Evolutionary conservation across 1,140 invertebrate genomes (phyloP).

Genomic region (Potamilus streckersoni): DNA sequence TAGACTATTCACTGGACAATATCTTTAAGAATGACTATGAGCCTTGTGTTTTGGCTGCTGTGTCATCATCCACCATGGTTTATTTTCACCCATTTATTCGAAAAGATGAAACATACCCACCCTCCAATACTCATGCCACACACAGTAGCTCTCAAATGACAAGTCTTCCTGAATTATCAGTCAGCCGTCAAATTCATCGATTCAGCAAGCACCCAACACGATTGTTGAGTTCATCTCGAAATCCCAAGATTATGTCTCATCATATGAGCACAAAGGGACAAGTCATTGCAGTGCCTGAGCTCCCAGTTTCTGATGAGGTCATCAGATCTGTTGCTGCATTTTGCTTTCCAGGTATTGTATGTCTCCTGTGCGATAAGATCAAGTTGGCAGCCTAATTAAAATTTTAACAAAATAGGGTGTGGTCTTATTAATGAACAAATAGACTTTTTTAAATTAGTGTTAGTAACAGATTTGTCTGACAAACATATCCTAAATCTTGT

Average conservation of each 20-base stretch:
- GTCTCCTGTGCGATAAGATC: too few species aligned
- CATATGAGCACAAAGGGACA: constrained; percentile 14
- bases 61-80: constrained; percentile 44
- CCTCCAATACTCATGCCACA: neutral
- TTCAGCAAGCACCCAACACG: neutral
- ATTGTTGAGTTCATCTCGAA: constrained; percentile 9
- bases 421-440: too few species aligned
- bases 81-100: constrained; percentile 40
- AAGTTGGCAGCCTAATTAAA: too few species aligned
- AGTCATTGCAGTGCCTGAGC: constrained; percentile 23
- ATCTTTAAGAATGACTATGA: constrained; percentile 27
- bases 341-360: constrained; percentile 55
- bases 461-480: too few species aligned
- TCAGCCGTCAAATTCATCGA: neutral
- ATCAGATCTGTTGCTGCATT: constrained; percentile 50
- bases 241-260: constrained; percentile 30
- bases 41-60: constrained; percentile 49
- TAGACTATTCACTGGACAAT: too few species aligned
- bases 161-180: too few species aligned
- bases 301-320: constrained; percentile 50
- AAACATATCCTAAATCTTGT: too few species aligned
- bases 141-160: neutral
- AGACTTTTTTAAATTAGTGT: too few species aligned
- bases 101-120: constrained; percentile 47
- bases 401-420: too few species aligned